Conservation (phyloP, 2,888 invertebrate species). For the Synanthedon andrenaeformis region DNA sequence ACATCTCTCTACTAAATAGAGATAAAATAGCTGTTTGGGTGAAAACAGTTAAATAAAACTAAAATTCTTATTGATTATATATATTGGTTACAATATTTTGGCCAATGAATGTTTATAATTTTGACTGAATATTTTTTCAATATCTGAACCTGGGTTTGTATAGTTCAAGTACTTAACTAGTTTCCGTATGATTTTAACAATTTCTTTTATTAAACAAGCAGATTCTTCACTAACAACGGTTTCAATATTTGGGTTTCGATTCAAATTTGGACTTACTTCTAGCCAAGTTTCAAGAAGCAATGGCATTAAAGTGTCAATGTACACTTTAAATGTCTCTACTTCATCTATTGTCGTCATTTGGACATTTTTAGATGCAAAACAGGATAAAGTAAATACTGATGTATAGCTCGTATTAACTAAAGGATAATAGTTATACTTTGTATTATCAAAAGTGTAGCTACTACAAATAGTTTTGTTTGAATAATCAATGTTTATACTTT, state of each 20-base stretch:
- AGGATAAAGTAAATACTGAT: constrained; percentile 43
- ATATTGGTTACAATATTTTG: constrained; percentile 36
- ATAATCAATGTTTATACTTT: constrained; percentile 27
- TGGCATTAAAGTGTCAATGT: constrained; percentile 78
- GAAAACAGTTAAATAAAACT: no score
- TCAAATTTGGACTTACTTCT: constrained; percentile 75
- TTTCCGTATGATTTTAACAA: constrained; percentile 73
- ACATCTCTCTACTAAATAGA: no score
- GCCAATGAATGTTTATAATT: constrained; percentile 63
- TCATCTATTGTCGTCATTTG: constrained; percentile 45
- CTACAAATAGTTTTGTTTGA: constrained; percentile 14
- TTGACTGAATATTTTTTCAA: constrained; percentile 60
- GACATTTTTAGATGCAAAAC: constrained; percentile 49
- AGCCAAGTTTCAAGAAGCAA: constrained; percentile 87
- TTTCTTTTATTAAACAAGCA: constrained; percentile 72
- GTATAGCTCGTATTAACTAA: constrained; percentile 38
- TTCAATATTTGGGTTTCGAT: constrained; percentile 45
- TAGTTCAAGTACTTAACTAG: constrained; percentile 37
- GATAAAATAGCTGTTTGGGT: no score
- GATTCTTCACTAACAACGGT: constrained; percentile 73
- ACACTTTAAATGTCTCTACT: constrained; percentile 67
- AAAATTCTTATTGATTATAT: constrained; percentile 22
- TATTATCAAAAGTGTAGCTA: constrained; percentile 28
- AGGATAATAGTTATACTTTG: constrained; percentile 33
- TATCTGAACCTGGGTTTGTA: constrained; percentile 40